Evolutionary conservation across 1,140 invertebrate species (phyloP).

Genomic region (Drosophila arawakana): DNA sequence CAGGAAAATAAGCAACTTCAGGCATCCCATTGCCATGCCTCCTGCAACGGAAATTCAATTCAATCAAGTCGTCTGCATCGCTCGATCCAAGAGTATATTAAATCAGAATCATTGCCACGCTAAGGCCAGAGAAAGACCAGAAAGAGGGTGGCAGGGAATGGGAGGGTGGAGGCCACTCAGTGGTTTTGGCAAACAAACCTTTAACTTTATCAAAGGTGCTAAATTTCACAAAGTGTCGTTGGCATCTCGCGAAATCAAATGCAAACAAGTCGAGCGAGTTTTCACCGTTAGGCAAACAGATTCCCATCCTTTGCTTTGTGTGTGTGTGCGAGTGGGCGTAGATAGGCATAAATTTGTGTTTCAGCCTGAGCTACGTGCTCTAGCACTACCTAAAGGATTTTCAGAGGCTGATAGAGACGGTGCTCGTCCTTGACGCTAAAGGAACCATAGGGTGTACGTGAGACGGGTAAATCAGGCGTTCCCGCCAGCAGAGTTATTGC

Average conservation of each 20-base stretch:
- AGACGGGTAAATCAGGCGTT: conserved; percentile 15
- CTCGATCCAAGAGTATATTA: conserved; percentile 35
- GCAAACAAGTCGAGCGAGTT: conserved; percentile 62
- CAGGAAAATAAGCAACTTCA: conserved; percentile 8
- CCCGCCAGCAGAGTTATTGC: conserved; percentile 35
- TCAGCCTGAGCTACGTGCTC: conserved; percentile 61
- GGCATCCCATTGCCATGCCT: background rate
- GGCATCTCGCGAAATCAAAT: conserved; percentile 71
- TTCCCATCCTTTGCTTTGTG: background rate
- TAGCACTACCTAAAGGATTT: conserved; percentile 70
- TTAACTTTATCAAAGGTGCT: conserved; percentile 80
- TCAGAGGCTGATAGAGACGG: conserved; percentile 32
- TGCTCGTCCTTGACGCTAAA: conserved; percentile 19
- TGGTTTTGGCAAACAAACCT: conserved; percentile 65
- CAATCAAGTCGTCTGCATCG: conserved; percentile 55
- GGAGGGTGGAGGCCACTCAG: conserved; percentile 34
- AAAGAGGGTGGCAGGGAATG: background rate
- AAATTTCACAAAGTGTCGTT: conserved; percentile 74
- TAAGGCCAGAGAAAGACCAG: background rate
- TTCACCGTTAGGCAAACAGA: conserved; percentile 34
- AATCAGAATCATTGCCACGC: conserved; percentile 45
- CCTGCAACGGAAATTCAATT: conserved; percentile 40
- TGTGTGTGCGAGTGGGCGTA: conserved; percentile 34
- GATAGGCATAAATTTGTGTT: conserved; percentile 68
- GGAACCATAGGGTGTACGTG: conserved; percentile 4